Conservation (phyloP, 2,888 invertebrate genomes). For the Pristionchus japonicus region DNA sequence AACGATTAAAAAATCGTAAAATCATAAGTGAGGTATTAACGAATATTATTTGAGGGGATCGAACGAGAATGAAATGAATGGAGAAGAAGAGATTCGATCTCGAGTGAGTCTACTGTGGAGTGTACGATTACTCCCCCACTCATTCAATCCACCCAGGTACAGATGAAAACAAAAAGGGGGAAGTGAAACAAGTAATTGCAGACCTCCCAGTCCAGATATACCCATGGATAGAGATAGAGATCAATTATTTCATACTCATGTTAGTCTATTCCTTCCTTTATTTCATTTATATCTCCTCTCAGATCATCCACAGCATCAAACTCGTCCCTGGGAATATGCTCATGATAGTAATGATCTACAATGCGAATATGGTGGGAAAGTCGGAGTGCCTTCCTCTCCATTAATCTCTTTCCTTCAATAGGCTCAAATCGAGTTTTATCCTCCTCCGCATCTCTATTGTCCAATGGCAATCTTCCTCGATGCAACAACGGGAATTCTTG, state of each 20-base stretch:
- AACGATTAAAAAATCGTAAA: too few species aligned
- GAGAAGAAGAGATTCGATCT: background rate
- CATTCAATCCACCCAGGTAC: background rate
- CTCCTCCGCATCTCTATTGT: background rate
- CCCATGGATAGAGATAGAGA: background rate
- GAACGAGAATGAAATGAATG: background rate
- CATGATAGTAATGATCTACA: background rate
- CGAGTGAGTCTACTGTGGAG: background rate
- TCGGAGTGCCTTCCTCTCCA: background rate
- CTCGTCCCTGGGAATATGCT: constrained; percentile 13
- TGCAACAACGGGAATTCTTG: background rate
- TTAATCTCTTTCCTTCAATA: background rate
- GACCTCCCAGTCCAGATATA: background rate
- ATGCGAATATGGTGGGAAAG: background rate
- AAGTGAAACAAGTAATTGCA: background rate
- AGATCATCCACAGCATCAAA: constrained; percentile 6
- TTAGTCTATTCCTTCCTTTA: background rate
- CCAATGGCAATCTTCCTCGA: constrained; percentile 16
- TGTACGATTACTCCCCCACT: background rate
- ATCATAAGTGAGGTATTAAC: background rate
- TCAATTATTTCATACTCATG: background rate
- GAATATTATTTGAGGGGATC: background rate
- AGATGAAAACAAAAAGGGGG: background rate
- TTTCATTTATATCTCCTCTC: background rate
- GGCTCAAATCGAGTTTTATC: background rate